Evolutionary conservation across 2,888 invertebrate genomes (phyloP).

Genomic region (Spodoptera picta): DNA sequence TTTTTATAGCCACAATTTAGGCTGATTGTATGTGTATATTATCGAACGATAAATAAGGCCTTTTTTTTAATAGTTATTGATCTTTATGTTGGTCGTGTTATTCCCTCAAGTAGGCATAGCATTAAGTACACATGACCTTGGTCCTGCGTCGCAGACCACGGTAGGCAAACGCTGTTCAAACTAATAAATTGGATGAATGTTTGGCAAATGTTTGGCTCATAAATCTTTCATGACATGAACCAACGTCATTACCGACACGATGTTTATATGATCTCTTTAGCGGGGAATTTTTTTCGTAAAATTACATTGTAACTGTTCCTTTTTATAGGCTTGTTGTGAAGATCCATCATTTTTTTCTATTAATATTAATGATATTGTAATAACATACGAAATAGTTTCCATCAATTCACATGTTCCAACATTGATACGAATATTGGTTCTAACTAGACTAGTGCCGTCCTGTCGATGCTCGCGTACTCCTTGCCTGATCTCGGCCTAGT

Average conservation of each 20-base stretch:
- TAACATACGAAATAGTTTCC: not conserved
- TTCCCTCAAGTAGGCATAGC: conserved; percentile 13
- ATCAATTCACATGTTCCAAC: not conserved
- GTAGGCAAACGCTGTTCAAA: conserved; percentile 45
- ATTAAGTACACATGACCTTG: conserved; percentile 35
- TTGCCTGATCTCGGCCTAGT: conserved; percentile 82
- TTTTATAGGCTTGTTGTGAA: not conserved
- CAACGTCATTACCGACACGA: conserved; percentile 50
- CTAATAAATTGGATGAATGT: conserved; percentile 58
- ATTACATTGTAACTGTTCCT: not conserved
- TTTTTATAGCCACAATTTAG: no score
- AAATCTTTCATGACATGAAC: conserved; percentile 52
- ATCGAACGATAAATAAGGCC: not conserved
- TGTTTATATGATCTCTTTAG: conserved; percentile 39
- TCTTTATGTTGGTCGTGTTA: not conserved
- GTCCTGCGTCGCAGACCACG: conserved; percentile 38
- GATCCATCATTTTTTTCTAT: not conserved
- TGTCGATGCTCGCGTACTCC: conserved; percentile 82
- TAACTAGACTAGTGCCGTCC: conserved; percentile 70
- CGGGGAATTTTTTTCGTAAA: conserved; percentile 11
- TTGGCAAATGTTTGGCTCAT: conserved; percentile 54
- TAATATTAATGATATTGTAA: no score
- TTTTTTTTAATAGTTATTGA: not conserved
- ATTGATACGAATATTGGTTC: conserved; percentile 27
- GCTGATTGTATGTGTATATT: no score